Base-by-base conservation (phyloP, 2,113 vertebrate genomes). In the zebrafish (Danio rerio) region DNA sequence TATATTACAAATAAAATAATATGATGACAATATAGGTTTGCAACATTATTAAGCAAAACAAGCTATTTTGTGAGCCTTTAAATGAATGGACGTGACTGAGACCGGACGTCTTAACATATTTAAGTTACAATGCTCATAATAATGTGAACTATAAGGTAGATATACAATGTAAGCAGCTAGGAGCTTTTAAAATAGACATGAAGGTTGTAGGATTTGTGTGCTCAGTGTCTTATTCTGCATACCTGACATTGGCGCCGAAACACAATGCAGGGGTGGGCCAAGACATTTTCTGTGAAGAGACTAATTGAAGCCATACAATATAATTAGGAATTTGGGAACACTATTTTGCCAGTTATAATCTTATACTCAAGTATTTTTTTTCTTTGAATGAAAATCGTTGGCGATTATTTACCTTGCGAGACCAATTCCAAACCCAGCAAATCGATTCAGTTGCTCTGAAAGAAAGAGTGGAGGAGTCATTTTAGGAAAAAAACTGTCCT, bases 171-270 rank as follows among this genome's bases (percentile, higher is more conserved):
- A 74, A 12, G 9, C 53, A 59, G 56, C 3, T 45, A 47, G 15
- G 18, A 13, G 16, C 43, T 21, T 31, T 77, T 31, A 13, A 3
- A 40, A 43, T 4, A 74, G 52, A 45, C 6, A 74, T 2, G 12
- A 9, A 42, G 31, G 4, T 10, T 43, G 16, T 18, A 45, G 43
- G 12, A 62, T 50, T 45, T 55, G 11, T 49, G 9, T 45, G 11
- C 18, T 78, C 20, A n/a, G 6, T 15, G 8, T 45, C n/a, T 15
- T 66, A 1, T 40, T 71, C 40, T 72, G 0, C 78, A 86, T 94
- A 99, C 98, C 97, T 99, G 97, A 87, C 98, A 99, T 0, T 99
- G 98, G 61, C 98, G 94, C 16, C 97, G 96, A 49, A 99, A 93
- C 83, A 99, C 97, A 86, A 99, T 96, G 83, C 97, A 99, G 68